These are phyloP conservation scores for Syngnathus acus DNA, from an alignment of 2,797 vertebrate species.

Conservation along the genomic window DNA sequence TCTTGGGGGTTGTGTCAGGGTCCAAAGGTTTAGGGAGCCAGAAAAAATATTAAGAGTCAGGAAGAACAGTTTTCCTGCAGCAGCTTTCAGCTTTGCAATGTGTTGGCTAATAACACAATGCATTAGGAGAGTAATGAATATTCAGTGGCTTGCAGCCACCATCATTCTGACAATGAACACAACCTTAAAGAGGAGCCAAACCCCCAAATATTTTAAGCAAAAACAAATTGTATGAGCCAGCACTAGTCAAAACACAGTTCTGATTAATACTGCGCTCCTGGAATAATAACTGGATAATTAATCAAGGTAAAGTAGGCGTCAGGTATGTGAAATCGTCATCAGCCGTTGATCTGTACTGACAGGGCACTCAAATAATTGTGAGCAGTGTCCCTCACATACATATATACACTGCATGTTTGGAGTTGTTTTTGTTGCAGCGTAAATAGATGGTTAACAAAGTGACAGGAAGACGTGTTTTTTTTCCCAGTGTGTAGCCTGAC, in stretches of 20 bases:
- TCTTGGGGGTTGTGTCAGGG: background rate
- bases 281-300: no score
- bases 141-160: background rate
- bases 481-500: slow-evolving; percentile 24
- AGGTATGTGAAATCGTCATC: no score
- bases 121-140: background rate
- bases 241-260: no score
- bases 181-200: background rate
- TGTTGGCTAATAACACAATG: background rate
- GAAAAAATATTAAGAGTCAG: background rate
- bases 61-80: background rate
- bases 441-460: slow-evolving; percentile 40
- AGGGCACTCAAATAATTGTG: no score
- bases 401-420: slow-evolving; percentile 22
- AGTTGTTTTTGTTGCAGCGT: slow-evolving; percentile 22
- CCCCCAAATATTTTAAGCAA: no score
- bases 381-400: no score
- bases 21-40: background rate
- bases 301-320: no score
- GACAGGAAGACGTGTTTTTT: slow-evolving; percentile 36
- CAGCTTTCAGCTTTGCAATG: background rate
- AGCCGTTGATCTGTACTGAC: no score
- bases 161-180: background rate
- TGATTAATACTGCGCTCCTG: no score
- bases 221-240: no score